Base-by-base conservation (phyloP, 2,888 invertebrate species). In the Yponomeuta cagnagella region DNA sequence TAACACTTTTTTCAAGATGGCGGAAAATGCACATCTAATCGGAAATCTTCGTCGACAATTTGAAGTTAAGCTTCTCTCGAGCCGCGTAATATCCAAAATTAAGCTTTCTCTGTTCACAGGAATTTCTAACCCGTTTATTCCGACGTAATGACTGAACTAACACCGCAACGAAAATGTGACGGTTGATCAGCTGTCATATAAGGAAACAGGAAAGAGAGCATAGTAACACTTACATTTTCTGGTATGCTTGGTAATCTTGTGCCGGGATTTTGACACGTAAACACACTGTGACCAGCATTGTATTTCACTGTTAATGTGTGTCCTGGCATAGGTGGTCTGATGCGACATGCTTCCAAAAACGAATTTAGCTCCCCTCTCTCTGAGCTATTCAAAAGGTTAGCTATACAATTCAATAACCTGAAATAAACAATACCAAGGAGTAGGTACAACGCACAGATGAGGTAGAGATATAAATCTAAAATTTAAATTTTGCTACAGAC, bases 241-340 rank as follows among this genome's bases (percentile, higher is more conserved):
- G 98, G 98, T 92, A 99, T 98, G 87, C 96, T 97, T 31, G 99
- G 98, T 77, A 99, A 93, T 82, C 96, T 95, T 78, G 95, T 95
- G 79, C 96, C 94, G 80, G 98, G 98, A 81, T 94, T 94, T 95
- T 97, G 92, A 76, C 94, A 94, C 76, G 83, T 80, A 79, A 90
- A 90, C 72, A 86, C 87, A 75, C 83, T 87, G 76, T 87, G 86
- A 8, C 90, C 91, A 1, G 89, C 86, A 75, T 86, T 87, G 79
- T 85, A 87, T 10, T 84, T 87, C 31, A 88, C 85, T 76, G 82
- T 87, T 30, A 90, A 82, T 70, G 89, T 90, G 76, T 89, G 89
- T 0, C 88, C 88, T 1, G 85, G 83, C 87, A 87, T 83, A 0
- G 89, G 91, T 6, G 89, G 91, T 48, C 88, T 77, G 73, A 86